Evolutionary conservation across 2,888 invertebrate genomes (phyloP).

Genomic region (Malachius bipustulatus): DNA sequence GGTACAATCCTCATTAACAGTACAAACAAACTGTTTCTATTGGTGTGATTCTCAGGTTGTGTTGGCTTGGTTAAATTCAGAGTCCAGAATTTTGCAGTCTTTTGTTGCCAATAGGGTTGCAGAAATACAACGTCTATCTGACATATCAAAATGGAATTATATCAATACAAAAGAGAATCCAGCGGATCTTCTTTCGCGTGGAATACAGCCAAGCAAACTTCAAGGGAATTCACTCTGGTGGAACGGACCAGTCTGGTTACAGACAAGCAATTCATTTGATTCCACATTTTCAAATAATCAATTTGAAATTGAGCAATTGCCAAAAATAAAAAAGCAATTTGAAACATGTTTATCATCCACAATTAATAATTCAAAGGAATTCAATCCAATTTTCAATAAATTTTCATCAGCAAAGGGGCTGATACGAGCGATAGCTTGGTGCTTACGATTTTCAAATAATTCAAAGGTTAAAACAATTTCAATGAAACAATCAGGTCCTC

Average conservation of each 20-base stretch:
- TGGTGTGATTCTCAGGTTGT: slow-evolving; percentile 5
- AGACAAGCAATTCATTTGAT: no score
- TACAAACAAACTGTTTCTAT: neutral
- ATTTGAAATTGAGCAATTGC: no score
- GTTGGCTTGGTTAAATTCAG: neutral
- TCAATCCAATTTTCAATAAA: neutral
- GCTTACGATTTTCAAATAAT: slow-evolving; percentile 7
- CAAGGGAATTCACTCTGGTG: slow-evolving; percentile 2
- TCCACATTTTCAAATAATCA: no score
- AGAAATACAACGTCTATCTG: slow-evolving; percentile 4
- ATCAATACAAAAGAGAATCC: slow-evolving; percentile 7
- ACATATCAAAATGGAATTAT: slow-evolving; percentile 2
- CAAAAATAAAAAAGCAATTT: no score
- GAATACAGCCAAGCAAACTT: neutral
- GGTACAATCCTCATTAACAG: neutral
- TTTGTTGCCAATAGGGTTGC: slow-evolving; percentile 7
- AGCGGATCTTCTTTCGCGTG: slow-evolving; percentile 1
- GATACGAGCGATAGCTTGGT: slow-evolving; percentile 4
- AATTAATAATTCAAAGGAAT: no score
- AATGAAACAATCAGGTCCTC: slow-evolving; percentile 3
- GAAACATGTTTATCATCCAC: no score
- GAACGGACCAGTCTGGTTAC: slow-evolving; percentile 3
- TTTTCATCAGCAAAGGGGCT: neutral
- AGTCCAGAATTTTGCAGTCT: neutral
- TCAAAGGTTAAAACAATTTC: no score